Evolutionary conservation across 2,113 vertebrate species (phyloP).

Genomic region (Verasper variegatus): DNA sequence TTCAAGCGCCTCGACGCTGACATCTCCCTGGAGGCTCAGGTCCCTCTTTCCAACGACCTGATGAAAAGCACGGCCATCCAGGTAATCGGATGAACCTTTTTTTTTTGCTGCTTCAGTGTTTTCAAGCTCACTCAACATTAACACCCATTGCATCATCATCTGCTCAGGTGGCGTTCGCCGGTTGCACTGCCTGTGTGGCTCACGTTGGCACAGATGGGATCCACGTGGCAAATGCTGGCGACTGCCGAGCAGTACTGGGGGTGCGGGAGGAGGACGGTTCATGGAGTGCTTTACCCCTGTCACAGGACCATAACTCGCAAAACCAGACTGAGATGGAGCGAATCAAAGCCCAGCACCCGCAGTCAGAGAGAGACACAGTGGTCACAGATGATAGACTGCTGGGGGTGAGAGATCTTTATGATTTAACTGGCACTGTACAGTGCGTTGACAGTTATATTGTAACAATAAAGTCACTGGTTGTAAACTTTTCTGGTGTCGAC

Average conservation of each 20-base stretch:
- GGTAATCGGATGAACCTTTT: slow-evolving; percentile 59
- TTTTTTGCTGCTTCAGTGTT: not conserved
- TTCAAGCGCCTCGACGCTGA: slow-evolving; percentile 93
- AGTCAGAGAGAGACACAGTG: slow-evolving; percentile 87
- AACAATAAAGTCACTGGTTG: not conserved
- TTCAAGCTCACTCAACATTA: not conserved
- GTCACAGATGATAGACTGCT: slow-evolving; percentile 89
- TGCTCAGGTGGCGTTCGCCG: slow-evolving; percentile 90
- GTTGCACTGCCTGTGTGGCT: slow-evolving; percentile 92
- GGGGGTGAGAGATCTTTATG: slow-evolving; percentile 74
- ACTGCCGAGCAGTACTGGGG: slow-evolving; percentile 91
- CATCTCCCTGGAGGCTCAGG: slow-evolving; percentile 94
- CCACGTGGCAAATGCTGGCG: slow-evolving; percentile 91
- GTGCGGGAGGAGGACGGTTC: slow-evolving; percentile 86
- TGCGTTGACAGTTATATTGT: not conserved
- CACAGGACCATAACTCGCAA: slow-evolving; percentile 89
- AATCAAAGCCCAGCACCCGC: slow-evolving; percentile 87
- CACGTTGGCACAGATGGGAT: slow-evolving; percentile 87
- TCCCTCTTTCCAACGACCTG: slow-evolving; percentile 86
- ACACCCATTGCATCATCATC: not conserved
- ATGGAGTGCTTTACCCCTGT: slow-evolving; percentile 90
- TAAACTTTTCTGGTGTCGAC: not conserved
- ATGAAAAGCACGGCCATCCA: slow-evolving; percentile 90
- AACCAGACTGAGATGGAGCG: slow-evolving; percentile 87
- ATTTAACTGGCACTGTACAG: not conserved